Percentiles rank a stretch among this genome's conserved stretches.
phyloP scores from a whole-genome alignment of 2,797 vertebrate species.

The Smutsia gigantea region DNA sequence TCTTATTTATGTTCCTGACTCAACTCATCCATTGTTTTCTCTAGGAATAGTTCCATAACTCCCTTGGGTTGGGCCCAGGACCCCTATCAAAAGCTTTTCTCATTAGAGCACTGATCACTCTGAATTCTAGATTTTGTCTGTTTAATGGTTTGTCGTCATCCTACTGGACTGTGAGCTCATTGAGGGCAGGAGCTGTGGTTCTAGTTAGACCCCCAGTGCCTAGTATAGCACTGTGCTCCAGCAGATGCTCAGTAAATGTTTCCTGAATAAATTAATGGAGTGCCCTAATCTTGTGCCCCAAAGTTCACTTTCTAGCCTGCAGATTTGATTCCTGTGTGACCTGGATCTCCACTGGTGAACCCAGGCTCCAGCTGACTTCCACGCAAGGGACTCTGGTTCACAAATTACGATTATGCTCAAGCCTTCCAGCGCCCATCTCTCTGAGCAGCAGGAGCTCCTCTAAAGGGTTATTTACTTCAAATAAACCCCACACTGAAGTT shows the following conservation, averaged over 20 bases:
- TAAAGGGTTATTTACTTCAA: neutral
- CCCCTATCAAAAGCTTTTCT: neutral
- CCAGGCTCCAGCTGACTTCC: neutral
- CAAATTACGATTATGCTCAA: neutral
- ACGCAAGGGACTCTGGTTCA: neutral
- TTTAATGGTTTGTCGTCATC: neutral
- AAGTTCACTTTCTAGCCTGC: neutral
- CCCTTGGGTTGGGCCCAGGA: neutral
- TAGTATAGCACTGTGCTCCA: neutral
- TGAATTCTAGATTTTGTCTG: neutral
- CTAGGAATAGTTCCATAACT: neutral
- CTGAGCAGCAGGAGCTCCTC: neutral
- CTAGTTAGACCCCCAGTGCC: neutral
- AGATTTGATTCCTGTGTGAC: neutral
- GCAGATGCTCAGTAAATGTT: neutral
- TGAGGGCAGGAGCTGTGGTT: neutral
- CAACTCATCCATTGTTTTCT: neutral
- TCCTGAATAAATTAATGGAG: neutral
- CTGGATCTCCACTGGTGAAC: neutral
- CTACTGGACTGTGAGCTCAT: neutral
- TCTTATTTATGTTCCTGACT: neutral
- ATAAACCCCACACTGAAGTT: neutral
- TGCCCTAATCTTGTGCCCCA: neutral
- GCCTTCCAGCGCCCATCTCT: neutral
- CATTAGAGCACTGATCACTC: fast-evolving